These are phyloP conservation scores for Drosophila cyrtoloma DNA, from an alignment of 2,888 invertebrate genomes.

Conservation along the genomic window DNA sequence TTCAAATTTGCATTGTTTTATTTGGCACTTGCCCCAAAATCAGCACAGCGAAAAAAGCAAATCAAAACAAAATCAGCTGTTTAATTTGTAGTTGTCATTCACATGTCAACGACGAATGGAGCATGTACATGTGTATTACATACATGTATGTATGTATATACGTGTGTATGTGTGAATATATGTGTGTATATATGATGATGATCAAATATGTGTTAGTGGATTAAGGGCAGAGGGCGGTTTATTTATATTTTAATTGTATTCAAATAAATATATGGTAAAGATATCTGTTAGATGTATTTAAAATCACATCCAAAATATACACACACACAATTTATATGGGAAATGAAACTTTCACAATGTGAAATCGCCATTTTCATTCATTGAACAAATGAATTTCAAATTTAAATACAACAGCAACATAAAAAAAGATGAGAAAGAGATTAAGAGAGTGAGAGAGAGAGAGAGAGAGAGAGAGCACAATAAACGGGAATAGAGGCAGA, in stretches of 20 bases:
- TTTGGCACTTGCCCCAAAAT: neutral
- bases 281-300: neutral
- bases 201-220: neutral
- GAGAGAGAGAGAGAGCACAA: constrained; percentile 8
- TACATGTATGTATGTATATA: neutral
- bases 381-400: constrained; percentile 44
- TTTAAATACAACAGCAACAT: constrained; percentile 50
- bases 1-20: neutral
- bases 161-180: neutral
- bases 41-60: neutral
- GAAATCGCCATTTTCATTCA: constrained; percentile 61
- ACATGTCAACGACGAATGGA: constrained; percentile 9
- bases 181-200: neutral
- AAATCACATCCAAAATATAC: neutral
- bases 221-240: neutral
- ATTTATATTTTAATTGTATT: neutral
- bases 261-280: neutral
- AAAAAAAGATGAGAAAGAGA: constrained; percentile 9
- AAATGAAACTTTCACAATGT: constrained; percentile 71
- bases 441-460: constrained; percentile 7
- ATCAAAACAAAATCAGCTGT: constrained; percentile 2
- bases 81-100: neutral
- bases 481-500: constrained; percentile 17
- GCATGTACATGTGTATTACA: neutral
- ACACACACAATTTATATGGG: constrained; percentile 12